Evolutionary conservation across 2,797 vertebrate species (phyloP).

Genomic region (Artibeus lituratus): DNA sequence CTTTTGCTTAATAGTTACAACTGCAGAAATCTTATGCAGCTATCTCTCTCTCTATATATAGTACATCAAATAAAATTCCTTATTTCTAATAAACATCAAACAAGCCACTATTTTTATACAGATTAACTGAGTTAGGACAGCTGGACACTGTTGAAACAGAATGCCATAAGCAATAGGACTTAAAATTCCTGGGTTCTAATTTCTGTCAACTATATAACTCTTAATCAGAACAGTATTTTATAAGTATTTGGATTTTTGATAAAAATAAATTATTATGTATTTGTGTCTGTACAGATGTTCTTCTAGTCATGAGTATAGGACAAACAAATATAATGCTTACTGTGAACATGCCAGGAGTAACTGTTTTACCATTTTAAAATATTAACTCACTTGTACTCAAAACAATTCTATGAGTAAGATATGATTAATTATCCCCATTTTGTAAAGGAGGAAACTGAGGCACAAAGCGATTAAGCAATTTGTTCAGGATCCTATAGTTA

Average conservation of each 20-base stretch:
- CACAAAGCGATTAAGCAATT: background rate
- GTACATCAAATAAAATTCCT: background rate
- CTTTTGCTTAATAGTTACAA: background rate
- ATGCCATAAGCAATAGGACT: background rate
- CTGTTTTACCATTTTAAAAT: background rate
- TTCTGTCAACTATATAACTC: background rate
- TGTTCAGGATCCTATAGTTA: background rate
- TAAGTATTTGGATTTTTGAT: background rate
- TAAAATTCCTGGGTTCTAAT: background rate
- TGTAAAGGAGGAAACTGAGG: background rate
- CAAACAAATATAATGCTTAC: background rate
- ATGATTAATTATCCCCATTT: background rate
- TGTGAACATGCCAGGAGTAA: background rate
- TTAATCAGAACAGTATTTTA: background rate
- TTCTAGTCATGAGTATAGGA: background rate
- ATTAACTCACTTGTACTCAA: background rate
- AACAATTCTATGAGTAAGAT: background rate
- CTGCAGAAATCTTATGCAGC: background rate
- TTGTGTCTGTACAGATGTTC: background rate
- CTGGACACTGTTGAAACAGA: background rate
- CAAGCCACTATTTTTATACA: background rate
- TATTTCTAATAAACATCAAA: background rate
- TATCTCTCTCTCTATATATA: background rate
- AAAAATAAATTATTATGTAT: background rate
- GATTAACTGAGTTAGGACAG: background rate